Evolutionary conservation across 2,888 invertebrate genomes (phyloP).

Genomic region (Andrena praecox): DNA sequence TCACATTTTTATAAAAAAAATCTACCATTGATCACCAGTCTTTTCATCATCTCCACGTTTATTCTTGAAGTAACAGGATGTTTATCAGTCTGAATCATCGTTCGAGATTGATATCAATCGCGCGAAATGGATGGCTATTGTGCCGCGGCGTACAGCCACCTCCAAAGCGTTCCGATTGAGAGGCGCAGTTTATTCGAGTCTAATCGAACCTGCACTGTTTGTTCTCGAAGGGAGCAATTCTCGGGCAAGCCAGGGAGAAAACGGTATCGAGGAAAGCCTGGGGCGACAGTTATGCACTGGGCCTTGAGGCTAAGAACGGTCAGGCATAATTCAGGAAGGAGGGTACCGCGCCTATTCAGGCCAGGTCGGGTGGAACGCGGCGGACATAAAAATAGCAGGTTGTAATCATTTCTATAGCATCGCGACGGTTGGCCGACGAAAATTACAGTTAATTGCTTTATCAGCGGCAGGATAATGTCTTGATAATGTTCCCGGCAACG

Average conservation of each 20-base stretch:
- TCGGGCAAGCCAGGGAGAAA: conserved; percentile 10
- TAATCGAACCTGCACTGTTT: conserved; percentile 29
- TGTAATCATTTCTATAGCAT: conserved; percentile 51
- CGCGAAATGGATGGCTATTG: neutral
- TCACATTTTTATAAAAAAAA: no score
- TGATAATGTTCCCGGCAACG: conserved; percentile 30
- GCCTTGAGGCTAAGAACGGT: neutral
- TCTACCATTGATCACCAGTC: no score
- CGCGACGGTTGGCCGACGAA: neutral
- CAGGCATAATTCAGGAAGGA: conserved; percentile 27
- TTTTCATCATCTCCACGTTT: no score
- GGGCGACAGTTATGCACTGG: conserved; percentile 10
- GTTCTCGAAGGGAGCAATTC: neutral
- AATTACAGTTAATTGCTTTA: conserved; percentile 36
- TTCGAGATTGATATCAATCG: neutral
- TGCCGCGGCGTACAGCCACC: neutral
- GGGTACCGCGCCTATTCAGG: conserved; percentile 16
- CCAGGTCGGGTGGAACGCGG: neutral
- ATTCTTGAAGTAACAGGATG: no score
- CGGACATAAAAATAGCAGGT: conserved; percentile 27
- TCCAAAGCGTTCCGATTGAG: conserved; percentile 3
- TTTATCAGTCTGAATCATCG: neutral
- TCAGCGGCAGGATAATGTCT: conserved; percentile 41
- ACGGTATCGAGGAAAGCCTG: conserved; percentile 27
- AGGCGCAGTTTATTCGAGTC: neutral